Evolutionary conservation across 2,797 vertebrate species (phyloP).

Genomic region (Scomberomorus guttatus): DNA sequence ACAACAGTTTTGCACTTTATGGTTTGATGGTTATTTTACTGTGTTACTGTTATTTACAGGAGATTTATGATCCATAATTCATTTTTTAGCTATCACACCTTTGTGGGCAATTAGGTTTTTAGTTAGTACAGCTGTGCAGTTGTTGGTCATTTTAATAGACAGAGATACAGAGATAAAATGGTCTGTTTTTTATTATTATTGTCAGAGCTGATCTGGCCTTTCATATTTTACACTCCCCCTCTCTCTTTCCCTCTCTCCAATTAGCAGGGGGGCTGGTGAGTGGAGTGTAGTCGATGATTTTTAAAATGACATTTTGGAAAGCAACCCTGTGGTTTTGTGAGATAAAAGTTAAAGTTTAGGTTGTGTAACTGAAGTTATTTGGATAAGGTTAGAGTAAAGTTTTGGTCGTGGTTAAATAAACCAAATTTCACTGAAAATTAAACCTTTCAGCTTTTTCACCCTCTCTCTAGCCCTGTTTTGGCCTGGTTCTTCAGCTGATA

Average conservation of each 20-base stretch:
- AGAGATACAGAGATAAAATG: neutral
- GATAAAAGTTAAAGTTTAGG: neutral
- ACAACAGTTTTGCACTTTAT: too few relatives aligned
- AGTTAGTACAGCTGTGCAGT: neutral
- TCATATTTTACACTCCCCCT: neutral
- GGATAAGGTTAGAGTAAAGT: neutral
- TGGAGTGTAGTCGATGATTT: neutral
- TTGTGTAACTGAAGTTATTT: neutral
- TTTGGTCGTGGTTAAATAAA: slow-evolving; percentile 13
- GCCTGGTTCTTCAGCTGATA: too few relatives aligned
- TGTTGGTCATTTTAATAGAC: neutral
- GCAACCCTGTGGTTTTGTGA: neutral
- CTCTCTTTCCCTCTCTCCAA: neutral
- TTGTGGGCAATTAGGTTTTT: too few relatives aligned
- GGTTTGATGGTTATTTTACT: too few relatives aligned
- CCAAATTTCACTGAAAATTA: neutral
- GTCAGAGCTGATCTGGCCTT: neutral
- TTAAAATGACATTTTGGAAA: neutral
- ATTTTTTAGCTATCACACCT: too few relatives aligned
- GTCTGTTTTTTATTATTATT: too few relatives aligned
- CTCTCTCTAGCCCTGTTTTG: too few relatives aligned
- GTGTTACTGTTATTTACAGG: too few relatives aligned
- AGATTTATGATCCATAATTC: too few relatives aligned
- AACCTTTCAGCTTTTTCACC: neutral
- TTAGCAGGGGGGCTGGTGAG: neutral